Evolutionary conservation across 37 sponge, comb jelly and placozoan genomes (phyloP).

Genomic region (Aplysina aerophoba): DNA sequence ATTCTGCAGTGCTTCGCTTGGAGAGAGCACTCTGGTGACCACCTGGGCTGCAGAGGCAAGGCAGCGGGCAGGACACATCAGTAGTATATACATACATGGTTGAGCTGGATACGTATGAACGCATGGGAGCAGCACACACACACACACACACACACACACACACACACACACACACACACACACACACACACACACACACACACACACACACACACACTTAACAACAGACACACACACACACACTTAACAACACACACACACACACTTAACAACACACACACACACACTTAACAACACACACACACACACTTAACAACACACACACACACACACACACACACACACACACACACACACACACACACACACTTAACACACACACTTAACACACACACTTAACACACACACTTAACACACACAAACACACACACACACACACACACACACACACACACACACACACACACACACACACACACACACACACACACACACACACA

Average conservation of each 20-base stretch:
- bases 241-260: not conserved
- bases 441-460: not conserved
- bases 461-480: not conserved
- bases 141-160: not conserved
- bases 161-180: not conserved
- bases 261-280: not conserved
- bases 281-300: not conserved
- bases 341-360: not conserved
- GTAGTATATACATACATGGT: not conserved
- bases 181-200: not conserved
- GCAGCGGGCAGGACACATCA: not conserved
- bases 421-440: not conserved
- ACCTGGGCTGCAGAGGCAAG: not conserved
- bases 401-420: not conserved
- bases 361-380: not conserved
- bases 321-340: not conserved
- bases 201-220: too few species aligned
- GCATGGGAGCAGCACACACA: not conserved
- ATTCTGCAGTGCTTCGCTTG: conserved; percentile 10
- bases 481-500: not conserved
- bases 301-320: not conserved
- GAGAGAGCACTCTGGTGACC: not conserved
- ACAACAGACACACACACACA: too few species aligned
- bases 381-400: too few species aligned
- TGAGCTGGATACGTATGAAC: not conserved